Evolutionary conservation across 2,797 vertebrate genomes (phyloP).

Genomic region (Typhlichthys subterraneus): DNA sequence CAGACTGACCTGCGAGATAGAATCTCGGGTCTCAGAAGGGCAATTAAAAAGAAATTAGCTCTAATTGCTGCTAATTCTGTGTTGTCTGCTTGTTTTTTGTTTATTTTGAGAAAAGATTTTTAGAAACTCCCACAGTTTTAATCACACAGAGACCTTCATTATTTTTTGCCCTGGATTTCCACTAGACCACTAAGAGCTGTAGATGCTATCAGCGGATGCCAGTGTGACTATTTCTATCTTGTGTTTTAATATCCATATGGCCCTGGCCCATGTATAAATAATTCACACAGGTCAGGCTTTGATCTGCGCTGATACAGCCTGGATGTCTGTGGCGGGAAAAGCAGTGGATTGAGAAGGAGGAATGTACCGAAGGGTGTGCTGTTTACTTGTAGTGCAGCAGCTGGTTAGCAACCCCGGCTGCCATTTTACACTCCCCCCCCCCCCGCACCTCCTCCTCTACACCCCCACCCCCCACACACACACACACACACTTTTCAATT

Average conservation of each 20-base stretch:
- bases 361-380: slow-evolving; percentile 84
- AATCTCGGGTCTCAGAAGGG: slow-evolving; percentile 67
- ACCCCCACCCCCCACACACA: slow-evolving; percentile 61
- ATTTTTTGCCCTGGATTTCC: slow-evolving; percentile 69
- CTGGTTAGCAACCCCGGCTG: slow-evolving; percentile 85
- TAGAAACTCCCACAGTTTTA: slow-evolving; percentile 79
- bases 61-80: slow-evolving; percentile 78
- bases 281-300: slow-evolving; percentile 80
- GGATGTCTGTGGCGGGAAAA: slow-evolving; percentile 85
- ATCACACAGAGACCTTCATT: slow-evolving; percentile 66
- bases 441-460: slow-evolving; percentile 65
- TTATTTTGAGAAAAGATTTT: slow-evolving; percentile 77
- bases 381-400: slow-evolving; percentile 89
- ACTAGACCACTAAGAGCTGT: slow-evolving; percentile 83
- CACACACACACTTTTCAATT: slow-evolving; percentile 79
- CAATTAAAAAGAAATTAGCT: slow-evolving; percentile 77
- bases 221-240: slow-evolving; percentile 81
- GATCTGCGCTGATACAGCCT: slow-evolving; percentile 78
- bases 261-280: slow-evolving; percentile 66
- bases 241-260: slow-evolving; percentile 46
- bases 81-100: slow-evolving; percentile 80
- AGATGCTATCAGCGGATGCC: slow-evolving; percentile 92
- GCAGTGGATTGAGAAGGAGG: slow-evolving; percentile 85
- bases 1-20: slow-evolving; percentile 72
- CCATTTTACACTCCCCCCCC: slow-evolving; percentile 38